phyloP scores from a whole-genome alignment of 2,797 vertebrate genomes.

The Scarus forsteni region DNA sequence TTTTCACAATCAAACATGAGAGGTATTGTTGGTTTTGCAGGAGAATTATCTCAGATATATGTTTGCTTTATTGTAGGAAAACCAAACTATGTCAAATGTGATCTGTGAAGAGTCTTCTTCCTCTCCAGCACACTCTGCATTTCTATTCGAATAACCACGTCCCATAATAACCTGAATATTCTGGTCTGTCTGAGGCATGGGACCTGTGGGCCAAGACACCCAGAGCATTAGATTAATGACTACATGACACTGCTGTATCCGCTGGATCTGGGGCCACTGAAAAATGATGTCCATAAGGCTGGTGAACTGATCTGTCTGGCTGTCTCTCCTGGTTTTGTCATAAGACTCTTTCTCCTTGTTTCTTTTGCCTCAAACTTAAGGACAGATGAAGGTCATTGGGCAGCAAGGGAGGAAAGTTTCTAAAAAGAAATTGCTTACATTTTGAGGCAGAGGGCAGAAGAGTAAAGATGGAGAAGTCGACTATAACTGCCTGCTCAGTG shows the following conservation, averaged over 20 bases:
- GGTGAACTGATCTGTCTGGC: slow-evolving; percentile 63
- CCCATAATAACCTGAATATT: too few species aligned
- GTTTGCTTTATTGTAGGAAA: too few species aligned
- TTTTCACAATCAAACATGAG: too few species aligned
- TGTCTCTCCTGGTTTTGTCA: slow-evolving; percentile 55
- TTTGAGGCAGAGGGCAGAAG: slow-evolving; percentile 24
- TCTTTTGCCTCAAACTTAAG: slow-evolving; percentile 42
- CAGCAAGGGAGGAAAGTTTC: slow-evolving; percentile 37
- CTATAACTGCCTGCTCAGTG: slow-evolving; percentile 35
- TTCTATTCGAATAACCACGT: too few species aligned
- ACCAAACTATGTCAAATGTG: too few species aligned
- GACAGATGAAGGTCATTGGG: slow-evolving; percentile 54
- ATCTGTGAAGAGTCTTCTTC: too few species aligned
- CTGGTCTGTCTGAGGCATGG: too few species aligned
- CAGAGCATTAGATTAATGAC: slow-evolving; percentile 33
- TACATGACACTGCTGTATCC: slow-evolving; percentile 33
- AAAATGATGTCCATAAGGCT: slow-evolving; percentile 55
- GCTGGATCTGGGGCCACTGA: slow-evolving; percentile 53
- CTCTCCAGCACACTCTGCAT: too few species aligned
- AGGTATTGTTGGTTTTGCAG: too few species aligned
- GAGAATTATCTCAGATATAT: too few species aligned
- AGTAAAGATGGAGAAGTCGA: slow-evolving; percentile 1
- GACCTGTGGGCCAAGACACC: slow-evolving; percentile 4
- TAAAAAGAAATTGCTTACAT: slow-evolving; percentile 6
- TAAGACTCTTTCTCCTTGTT: slow-evolving; percentile 42